A percentile compares a stretch with the other conserved stretches of the same genome.
phyloP scores from a whole-genome alignment of 2,113 vertebrate species.

The Pelmatolapia mariae region DNA sequence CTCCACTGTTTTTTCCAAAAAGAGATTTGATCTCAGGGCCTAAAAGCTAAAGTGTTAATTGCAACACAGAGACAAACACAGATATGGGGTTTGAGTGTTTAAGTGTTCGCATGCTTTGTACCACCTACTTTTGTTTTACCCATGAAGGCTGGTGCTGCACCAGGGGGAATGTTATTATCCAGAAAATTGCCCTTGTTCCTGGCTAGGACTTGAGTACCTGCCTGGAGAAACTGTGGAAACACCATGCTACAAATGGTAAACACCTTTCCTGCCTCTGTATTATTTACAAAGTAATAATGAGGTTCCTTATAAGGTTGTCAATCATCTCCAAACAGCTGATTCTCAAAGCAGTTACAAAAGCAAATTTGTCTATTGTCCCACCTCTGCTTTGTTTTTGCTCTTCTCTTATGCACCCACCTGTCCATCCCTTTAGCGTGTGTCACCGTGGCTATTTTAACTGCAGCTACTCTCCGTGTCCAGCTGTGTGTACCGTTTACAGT shows the following conservation, averaged over 20 bases:
- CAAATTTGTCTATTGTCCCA: neutral
- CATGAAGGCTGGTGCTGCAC: slow-evolving; percentile 86
- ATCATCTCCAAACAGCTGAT: neutral
- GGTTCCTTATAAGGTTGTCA: neutral
- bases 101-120: neutral
- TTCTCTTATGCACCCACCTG: neutral
- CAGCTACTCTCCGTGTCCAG: slow-evolving; percentile 89
- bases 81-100: neutral
- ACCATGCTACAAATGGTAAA: slow-evolving; percentile 90
- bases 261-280: neutral
- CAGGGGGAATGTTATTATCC: slow-evolving; percentile 91
- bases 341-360: neutral
- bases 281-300: neutral
- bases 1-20: neutral
- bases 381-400: neutral
- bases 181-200: slow-evolving; percentile 92
- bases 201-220: slow-evolving; percentile 93
- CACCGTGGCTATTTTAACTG: slow-evolving; percentile 92
- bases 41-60: neutral
- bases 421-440: slow-evolving; percentile 79
- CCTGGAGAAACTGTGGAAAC: slow-evolving; percentile 93
- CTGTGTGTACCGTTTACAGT: slow-evolving; percentile 91
- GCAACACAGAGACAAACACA: neutral
- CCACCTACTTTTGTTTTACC: neutral
- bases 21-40: neutral